Evolutionary conservation across 2,888 invertebrate species (phyloP).

Genomic region (Urechis unicinctus): DNA sequence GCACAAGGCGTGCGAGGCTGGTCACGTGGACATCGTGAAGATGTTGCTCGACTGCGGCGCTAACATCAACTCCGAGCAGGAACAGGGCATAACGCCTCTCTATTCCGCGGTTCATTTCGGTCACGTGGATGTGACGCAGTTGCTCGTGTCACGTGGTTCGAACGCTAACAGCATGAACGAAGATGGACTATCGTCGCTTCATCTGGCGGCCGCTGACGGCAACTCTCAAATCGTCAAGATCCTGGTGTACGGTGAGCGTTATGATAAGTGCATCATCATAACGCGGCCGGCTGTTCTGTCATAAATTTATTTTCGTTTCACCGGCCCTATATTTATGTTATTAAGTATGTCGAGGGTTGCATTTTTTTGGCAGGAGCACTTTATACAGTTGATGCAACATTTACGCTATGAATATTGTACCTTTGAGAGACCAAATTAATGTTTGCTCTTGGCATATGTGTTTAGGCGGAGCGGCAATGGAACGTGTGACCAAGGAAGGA

Average conservation of each 20-base stretch:
- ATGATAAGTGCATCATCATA: no score
- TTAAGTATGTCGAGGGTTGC: no score
- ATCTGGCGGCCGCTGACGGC: background rate
- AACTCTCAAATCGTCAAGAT: background rate
- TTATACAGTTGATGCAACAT: no score
- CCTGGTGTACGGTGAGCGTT: background rate
- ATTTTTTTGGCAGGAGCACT: no score
- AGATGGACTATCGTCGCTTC: background rate
- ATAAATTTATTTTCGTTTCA: no score
- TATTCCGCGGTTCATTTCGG: background rate
- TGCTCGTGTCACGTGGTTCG: background rate
- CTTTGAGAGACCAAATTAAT: no score
- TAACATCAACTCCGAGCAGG: background rate
- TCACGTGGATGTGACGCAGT: background rate
- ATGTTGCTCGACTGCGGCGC: background rate
- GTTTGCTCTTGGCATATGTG: no score
- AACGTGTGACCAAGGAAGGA: background rate
- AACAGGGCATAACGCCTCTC: background rate
- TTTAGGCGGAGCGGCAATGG: background rate
- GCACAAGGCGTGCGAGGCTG: background rate
- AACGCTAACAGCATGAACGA: background rate
- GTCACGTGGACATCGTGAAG: background rate
- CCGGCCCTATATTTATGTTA: no score
- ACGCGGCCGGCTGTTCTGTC: no score
- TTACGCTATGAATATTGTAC: no score